Conservation (phyloP, 2,113 vertebrate genomes). For the Sprattus sprattus region DNA sequence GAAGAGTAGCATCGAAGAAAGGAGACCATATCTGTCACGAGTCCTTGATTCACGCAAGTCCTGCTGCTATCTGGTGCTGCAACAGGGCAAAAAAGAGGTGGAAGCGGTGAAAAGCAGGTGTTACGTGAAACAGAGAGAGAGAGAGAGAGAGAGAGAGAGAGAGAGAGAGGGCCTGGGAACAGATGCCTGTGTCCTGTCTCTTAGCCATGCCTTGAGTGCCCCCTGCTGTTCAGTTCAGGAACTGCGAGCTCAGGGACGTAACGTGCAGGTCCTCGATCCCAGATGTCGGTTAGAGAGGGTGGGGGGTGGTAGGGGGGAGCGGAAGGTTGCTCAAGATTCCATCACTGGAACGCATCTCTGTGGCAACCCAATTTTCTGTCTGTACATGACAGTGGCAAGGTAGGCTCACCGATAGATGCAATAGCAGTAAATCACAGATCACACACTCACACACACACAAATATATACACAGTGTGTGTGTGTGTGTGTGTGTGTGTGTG, state of each 20-base stretch:
- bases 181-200: not conserved
- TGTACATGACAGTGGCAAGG: not conserved
- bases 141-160: too few relatives aligned
- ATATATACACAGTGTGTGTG: not conserved
- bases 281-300: not conserved
- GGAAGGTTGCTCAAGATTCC: conserved; percentile 6
- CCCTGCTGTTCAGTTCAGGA: conserved; percentile 58
- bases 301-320: too few relatives aligned
- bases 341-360: not conserved
- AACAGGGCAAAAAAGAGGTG: conserved; percentile 4
- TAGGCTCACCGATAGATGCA: too few relatives aligned
- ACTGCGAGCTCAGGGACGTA: not conserved
- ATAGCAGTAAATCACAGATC: not conserved
- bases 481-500: not conserved
- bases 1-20: too few relatives aligned
- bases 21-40: too few relatives aligned
- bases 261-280: not conserved
- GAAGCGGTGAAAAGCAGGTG: too few relatives aligned
- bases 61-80: too few relatives aligned
- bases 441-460: not conserved
- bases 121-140: too few relatives aligned
- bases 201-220: conserved; percentile 64
- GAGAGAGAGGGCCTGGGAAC: not conserved
- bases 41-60: too few relatives aligned
- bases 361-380: not conserved